A percentile compares a stretch with the other conserved stretches of the same genome.
Conservation (phyloP, 2,888 invertebrate species). For the Hirudinaria manillensis region DNA sequence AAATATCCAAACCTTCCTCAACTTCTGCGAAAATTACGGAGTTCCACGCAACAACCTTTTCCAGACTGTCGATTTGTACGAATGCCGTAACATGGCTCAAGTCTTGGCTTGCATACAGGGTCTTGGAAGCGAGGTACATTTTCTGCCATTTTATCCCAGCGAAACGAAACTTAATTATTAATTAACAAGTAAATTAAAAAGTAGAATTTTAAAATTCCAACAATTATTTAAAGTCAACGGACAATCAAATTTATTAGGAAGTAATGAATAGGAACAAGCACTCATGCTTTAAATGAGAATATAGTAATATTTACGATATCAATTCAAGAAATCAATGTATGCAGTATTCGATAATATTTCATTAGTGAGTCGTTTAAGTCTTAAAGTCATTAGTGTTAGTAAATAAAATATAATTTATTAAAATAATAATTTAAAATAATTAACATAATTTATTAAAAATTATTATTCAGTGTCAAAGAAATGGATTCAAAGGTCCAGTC, state of each 20-base stretch:
- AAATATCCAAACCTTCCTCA: constrained; percentile 52
- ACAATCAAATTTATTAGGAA: too few relatives aligned
- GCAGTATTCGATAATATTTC: too few relatives aligned
- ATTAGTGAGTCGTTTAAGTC: too few relatives aligned
- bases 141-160: neutral
- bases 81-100: constrained; percentile 53
- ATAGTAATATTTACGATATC: too few relatives aligned
- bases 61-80: constrained; percentile 52
- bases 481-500: constrained; percentile 47
- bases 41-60: constrained; percentile 50
- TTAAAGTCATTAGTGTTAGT: too few relatives aligned
- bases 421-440: neutral
- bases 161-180: too few relatives aligned
- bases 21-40: constrained; percentile 49
- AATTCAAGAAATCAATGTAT: too few relatives aligned
- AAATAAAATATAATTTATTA: neutral
- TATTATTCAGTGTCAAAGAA: constrained; percentile 43
- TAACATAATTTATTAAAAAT: neutral
- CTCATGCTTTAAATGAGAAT: too few relatives aligned
- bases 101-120: constrained; percentile 51
- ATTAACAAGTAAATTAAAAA: too few relatives aligned
- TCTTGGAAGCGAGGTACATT: constrained; percentile 52
- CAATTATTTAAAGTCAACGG: too few relatives aligned
- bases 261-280: too few relatives aligned
- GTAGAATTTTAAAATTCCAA: too few relatives aligned